phyloP scores from a whole-genome alignment of 2,888 invertebrate genomes.

The Trypoxylon attenuatum region DNA sequence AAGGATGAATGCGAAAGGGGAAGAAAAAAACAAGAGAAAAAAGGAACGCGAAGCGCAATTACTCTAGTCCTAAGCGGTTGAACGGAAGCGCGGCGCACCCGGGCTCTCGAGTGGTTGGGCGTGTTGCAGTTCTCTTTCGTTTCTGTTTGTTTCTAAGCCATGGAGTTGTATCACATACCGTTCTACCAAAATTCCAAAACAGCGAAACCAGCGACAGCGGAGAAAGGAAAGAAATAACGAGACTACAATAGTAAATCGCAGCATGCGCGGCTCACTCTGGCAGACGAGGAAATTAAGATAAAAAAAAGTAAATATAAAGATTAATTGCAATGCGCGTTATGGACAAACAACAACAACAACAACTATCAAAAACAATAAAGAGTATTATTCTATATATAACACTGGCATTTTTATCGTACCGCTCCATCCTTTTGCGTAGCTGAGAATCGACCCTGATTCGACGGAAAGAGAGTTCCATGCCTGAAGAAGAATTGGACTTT shows the following conservation, averaged over 20 bases:
- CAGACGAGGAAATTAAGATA: constrained; percentile 45
- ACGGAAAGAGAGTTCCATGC: background rate
- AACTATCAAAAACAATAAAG: constrained; percentile 74
- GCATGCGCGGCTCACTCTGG: constrained; percentile 25
- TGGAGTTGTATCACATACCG: constrained; percentile 62
- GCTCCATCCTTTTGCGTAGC: background rate
- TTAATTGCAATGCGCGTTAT: constrained; percentile 67
- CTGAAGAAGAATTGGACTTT: background rate
- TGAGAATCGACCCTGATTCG: background rate
- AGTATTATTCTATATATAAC: constrained; percentile 74
- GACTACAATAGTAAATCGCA: constrained; percentile 47
- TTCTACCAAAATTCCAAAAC: constrained; percentile 66
- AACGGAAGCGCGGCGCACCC: constrained; percentile 35
- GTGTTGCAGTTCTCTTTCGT: constrained; percentile 44
- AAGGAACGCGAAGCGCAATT: constrained; percentile 51
- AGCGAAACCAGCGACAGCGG: constrained; percentile 47
- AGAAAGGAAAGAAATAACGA: constrained; percentile 27
- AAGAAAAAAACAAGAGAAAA: constrained; percentile 18
- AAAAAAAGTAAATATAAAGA: too few relatives aligned
- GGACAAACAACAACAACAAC: constrained; percentile 66
- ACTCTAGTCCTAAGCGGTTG: constrained; percentile 71
- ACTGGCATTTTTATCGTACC: constrained; percentile 48
- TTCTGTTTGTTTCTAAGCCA: constrained; percentile 40
- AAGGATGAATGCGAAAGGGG: background rate
- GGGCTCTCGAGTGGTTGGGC: constrained; percentile 60